phyloP scores from a whole-genome alignment of 1,140 invertebrate species.

The Ceratoteleas bidentatus region DNA sequence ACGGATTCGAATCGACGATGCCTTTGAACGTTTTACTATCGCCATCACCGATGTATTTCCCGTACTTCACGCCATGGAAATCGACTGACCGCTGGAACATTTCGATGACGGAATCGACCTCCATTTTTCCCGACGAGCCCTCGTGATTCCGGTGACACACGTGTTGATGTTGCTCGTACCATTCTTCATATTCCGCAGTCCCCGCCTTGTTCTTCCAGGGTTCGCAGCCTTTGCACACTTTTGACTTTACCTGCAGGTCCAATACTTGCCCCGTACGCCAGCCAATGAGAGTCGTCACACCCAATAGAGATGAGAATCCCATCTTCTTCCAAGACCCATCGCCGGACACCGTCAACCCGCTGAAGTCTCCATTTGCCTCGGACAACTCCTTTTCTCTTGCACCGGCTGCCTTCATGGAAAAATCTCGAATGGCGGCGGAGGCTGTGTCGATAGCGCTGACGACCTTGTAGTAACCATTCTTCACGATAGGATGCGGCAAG shows the following conservation, averaged over 20 bases:
- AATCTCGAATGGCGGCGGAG: not conserved
- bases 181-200: slow-evolving; percentile 14
- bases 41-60: not conserved
- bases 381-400: not conserved
- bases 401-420: not conserved
- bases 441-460: not conserved
- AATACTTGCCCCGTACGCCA: slow-evolving; percentile 9
- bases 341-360: not conserved
- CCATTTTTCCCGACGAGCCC: slow-evolving; percentile 13
- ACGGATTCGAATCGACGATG: not conserved
- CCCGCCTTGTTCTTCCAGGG: slow-evolving; percentile 5
- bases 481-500: slow-evolving; percentile 2
- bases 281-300: not conserved
- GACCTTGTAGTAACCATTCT: not conserved
- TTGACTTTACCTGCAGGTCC: slow-evolving; percentile 9
- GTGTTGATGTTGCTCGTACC: slow-evolving; percentile 10
- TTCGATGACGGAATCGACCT: slow-evolving; percentile 14
- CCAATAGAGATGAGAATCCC: not conserved
- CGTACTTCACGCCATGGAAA: not conserved
- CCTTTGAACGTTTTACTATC: slow-evolving; percentile 2
- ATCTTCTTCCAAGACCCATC: not conserved
- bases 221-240: slow-evolving; percentile 7
- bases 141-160: slow-evolving; percentile 14
- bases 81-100: slow-evolving; percentile 14
- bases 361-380: not conserved